A percentile compares a stretch with the other conserved stretches of the same genome.
Evolutionary conservation across 2,888 invertebrate genomes (phyloP).

Genomic region (Netelia melanura): DNA sequence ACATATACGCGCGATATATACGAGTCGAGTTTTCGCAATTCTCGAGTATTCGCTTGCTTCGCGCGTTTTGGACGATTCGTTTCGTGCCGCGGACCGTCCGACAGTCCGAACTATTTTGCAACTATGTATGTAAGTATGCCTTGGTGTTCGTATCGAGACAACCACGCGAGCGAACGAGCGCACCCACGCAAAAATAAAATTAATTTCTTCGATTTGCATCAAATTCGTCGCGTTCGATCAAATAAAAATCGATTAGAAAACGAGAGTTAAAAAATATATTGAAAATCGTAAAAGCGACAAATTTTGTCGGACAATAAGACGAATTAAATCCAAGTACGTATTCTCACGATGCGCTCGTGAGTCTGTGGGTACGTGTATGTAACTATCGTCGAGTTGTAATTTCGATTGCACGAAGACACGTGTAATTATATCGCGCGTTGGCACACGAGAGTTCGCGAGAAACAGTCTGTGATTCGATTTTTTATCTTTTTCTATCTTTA

Average conservation of each 20-base stretch:
- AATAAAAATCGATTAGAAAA: not conserved
- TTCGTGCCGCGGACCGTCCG: conserved; percentile 49
- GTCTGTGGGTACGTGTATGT: not conserved
- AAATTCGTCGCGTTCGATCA: not conserved
- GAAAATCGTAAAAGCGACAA: not conserved
- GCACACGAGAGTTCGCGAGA: conserved; percentile 15
- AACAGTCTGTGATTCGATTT: conserved; percentile 18
- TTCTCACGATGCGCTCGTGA: not conserved
- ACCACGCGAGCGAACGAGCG: not conserved
- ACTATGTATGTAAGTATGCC: conserved; percentile 33
- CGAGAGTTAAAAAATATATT: not conserved
- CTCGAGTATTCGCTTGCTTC: conserved; percentile 80
- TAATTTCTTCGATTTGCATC: not conserved
- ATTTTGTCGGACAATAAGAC: not conserved
- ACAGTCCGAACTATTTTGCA: conserved; percentile 67
- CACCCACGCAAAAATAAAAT: not conserved
- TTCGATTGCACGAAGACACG: conserved; percentile 26
- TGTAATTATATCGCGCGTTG: conserved; percentile 29
- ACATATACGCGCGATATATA: conserved; percentile 71
- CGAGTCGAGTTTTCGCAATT: conserved; percentile 79
- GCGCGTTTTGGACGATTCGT: conserved; percentile 78
- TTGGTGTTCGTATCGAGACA: not conserved
- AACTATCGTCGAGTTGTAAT: conserved; percentile 17
- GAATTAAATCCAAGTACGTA: not conserved
- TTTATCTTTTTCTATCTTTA: not conserved